These are phyloP conservation scores for Merluccius polli DNA, from an alignment of 2,797 vertebrate species.

Conservation along the genomic window DNA sequence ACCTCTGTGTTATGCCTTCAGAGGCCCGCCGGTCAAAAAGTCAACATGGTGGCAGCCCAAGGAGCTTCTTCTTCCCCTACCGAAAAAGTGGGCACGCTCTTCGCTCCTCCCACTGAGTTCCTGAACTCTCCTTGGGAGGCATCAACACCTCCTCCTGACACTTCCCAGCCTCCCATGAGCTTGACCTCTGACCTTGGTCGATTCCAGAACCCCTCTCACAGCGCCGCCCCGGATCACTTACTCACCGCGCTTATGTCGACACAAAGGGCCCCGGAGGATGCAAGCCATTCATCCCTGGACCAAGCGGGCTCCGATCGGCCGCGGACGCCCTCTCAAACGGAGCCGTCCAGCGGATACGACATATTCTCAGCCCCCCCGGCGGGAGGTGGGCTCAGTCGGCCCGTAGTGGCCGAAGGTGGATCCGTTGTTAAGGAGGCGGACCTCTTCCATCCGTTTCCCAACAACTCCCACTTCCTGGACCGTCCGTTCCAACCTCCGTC, in stretches of 20 bases:
- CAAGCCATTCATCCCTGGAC: background rate
- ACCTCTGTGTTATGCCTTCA: background rate
- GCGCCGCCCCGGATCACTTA: constrained; percentile 5
- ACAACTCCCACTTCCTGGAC: background rate
- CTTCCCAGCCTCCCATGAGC: background rate
- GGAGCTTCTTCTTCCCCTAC: background rate
- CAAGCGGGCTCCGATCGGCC: background rate
- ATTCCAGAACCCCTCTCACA: constrained; percentile 7
- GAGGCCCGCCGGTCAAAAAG: constrained; percentile 36
- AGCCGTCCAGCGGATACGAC: background rate
- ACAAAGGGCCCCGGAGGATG: background rate
- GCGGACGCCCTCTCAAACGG: background rate
- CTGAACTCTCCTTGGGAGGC: constrained; percentile 16
- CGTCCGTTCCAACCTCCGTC: background rate
- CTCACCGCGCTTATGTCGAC: background rate
- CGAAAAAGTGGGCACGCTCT: background rate
- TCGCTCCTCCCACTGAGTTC: constrained; percentile 25
- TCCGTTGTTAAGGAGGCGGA: background rate
- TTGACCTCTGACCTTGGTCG: constrained; percentile 4
- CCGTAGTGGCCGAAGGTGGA: no score
- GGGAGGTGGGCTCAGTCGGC: background rate
- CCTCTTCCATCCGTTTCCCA: background rate
- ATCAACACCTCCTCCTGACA: background rate
- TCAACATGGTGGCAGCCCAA: background rate
- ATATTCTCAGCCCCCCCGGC: no score